A percentile compares a stretch with the other conserved stretches of the same genome.
Conservation (phyloP, 2,113 vertebrate species). For the Hassar affinis region DNA sequence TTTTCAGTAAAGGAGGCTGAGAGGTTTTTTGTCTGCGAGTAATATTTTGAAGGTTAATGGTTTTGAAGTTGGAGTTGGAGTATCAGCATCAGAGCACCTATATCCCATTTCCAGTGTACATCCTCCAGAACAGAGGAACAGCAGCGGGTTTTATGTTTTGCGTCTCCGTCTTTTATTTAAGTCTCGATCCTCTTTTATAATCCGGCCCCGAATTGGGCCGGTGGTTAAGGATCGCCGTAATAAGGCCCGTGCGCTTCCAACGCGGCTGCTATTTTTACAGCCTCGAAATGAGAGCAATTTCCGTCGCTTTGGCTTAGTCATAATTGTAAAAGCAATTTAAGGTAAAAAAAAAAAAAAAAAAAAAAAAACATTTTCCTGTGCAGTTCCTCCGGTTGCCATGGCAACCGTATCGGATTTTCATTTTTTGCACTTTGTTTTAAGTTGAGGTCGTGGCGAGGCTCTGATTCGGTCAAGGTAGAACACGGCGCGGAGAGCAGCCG, state of each 20-base stretch:
- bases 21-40: too few relatives aligned
- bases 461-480: neutral
- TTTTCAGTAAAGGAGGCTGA: too few relatives aligned
- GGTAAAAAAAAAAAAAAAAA: too few relatives aligned
- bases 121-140: neutral
- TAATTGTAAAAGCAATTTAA: constrained; percentile 73
- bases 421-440: constrained; percentile 22
- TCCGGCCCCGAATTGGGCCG: neutral
- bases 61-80: too few relatives aligned
- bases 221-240: constrained; percentile 18
- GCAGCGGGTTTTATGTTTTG: neutral
- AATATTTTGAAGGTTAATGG: too few relatives aligned
- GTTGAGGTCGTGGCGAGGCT: neutral
- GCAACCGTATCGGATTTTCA: constrained; percentile 59
- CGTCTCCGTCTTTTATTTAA: constrained; percentile 2
- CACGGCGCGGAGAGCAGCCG: neutral
- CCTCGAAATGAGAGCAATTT: constrained; percentile 65
- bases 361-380: constrained; percentile 62
- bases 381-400: constrained; percentile 64
- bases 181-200: constrained; percentile 10
- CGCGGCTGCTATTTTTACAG: constrained; percentile 65
- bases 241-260: constrained; percentile 57
- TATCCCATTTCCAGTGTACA: constrained; percentile 6
- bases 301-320: constrained; percentile 65
- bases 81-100: neutral